Evolutionary conservation across 2,888 invertebrate genomes (phyloP), one percentile per base, ranked within the genome.

Genomic region (Ptychoptera contaminata): DNA sequence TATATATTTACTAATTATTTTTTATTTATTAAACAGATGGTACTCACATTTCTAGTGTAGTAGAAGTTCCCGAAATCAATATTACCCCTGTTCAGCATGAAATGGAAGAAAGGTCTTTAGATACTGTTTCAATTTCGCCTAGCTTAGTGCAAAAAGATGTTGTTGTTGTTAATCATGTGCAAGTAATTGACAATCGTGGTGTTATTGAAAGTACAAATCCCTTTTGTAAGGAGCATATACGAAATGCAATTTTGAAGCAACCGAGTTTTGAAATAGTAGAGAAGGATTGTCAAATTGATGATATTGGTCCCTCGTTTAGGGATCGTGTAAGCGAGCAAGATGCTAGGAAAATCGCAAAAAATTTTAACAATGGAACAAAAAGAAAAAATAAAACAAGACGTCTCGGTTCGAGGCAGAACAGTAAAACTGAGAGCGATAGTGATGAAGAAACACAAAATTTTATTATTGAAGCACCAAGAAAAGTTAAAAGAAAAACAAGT

Each of bases 341-440:
- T 35, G 14, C 41, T 2, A 48, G 55, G 6, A 53, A 51, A 37
- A 40, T 49, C 1, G 49, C 32, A 30, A 52, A 53, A 14, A 52
- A 48, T n/a, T 48, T 46, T 32, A 52, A 51, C 23, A 56, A 53
- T 47, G 51, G 53, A 1, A 52, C 50, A 15, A 50, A 54, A 42
- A 62, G 63, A 42, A 65, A 64, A 47, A 47, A 57, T 29, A 58
- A 65, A 1, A 52, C 63, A 14, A 58, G 65, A 8, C 64, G 63
- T 51, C 58, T 65, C 54, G 65, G 65, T 2, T 65, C 65, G 0
- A 53, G 65, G 0, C 65, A 65, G 51, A 65, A 62, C 43, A 65
- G 65, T 49, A 65, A 65, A 53, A 65, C 65, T 1, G 65, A 65
- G 48, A 65, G 64, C 48, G 64, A 65, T 46, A 64, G 62, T 46